Conservation (phyloP, 2,797 vertebrate species). For the Lepilemur ruficaudatus region DNA sequence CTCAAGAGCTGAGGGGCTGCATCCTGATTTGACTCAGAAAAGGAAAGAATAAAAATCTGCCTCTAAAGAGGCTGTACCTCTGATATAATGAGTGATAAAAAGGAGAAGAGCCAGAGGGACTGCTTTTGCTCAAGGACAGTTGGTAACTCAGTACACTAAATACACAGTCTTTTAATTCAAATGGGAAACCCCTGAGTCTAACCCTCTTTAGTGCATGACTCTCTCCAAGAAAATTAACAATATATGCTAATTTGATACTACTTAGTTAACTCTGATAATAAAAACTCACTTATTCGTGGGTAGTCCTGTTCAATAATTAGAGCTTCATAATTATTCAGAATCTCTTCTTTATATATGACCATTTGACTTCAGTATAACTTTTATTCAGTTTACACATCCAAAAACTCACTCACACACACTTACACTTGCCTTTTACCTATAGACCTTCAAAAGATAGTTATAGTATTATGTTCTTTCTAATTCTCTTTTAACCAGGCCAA, state of each 20-base stretch:
- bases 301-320: conserved; percentile 12
- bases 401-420: background rate
- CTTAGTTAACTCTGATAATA: conserved; percentile 34
- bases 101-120: background rate
- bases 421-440: background rate
- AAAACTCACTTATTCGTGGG: conserved; percentile 14
- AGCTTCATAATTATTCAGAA: background rate
- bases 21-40: background rate
- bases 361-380: background rate
- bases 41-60: background rate
- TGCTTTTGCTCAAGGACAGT: background rate
- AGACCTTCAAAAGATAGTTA: background rate
- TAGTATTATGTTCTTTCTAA: background rate
- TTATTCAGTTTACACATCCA: background rate
- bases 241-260: conserved; percentile 23
- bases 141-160: background rate
- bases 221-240: background rate
- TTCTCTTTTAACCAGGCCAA: background rate
- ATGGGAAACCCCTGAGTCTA: conserved; percentile 19
- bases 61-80: background rate
- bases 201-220: background rate
- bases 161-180: conserved; percentile 23
- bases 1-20: background rate
- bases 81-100: background rate
- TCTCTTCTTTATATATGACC: background rate